These are phyloP conservation scores for Orycteropus afer DNA, from an alignment of 2,113 vertebrate genomes.

Conservation along the genomic window DNA sequence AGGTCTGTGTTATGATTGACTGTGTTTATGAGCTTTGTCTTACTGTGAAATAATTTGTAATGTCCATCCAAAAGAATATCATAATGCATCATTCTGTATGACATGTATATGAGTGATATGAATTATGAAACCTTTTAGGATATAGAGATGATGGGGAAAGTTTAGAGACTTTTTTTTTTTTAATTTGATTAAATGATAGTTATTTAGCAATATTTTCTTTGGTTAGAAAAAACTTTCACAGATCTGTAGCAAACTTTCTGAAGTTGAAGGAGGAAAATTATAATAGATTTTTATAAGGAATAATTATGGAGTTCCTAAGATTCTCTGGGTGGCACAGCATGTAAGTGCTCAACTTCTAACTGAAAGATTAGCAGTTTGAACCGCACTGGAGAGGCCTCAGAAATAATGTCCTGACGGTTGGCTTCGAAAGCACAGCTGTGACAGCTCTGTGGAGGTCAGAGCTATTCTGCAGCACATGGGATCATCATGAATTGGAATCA, in stretches of 20 bases:
- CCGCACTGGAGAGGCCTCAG: not conserved
- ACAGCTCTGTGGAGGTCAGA: not conserved
- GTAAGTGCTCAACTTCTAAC: not conserved
- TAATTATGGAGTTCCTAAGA: slow-evolving; percentile 20
- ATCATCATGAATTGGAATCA: not conserved
- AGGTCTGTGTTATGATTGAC: not conserved
- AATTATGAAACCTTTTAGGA: not conserved
- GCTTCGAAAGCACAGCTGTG: not conserved
- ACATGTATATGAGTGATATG: not conserved
- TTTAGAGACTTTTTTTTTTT: not conserved
- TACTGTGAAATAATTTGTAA: not conserved
- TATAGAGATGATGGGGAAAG: not conserved
- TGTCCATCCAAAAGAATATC: not conserved
- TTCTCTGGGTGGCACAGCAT: not conserved
- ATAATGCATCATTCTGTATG: not conserved
- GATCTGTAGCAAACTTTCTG: not conserved
- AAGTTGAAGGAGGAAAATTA: not conserved
- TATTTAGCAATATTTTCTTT: not conserved
- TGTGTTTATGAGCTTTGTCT: not conserved
- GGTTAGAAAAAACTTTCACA: slow-evolving; percentile 1
- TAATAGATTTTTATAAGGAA: not conserved
- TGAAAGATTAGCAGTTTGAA: not conserved
- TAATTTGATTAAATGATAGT: not conserved
- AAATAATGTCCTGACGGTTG: not conserved
- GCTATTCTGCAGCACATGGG: not conserved